These are phyloP conservation scores for Triops longicaudatus DNA, from an alignment of 1,140 invertebrate species.

Conservation along the genomic window DNA sequence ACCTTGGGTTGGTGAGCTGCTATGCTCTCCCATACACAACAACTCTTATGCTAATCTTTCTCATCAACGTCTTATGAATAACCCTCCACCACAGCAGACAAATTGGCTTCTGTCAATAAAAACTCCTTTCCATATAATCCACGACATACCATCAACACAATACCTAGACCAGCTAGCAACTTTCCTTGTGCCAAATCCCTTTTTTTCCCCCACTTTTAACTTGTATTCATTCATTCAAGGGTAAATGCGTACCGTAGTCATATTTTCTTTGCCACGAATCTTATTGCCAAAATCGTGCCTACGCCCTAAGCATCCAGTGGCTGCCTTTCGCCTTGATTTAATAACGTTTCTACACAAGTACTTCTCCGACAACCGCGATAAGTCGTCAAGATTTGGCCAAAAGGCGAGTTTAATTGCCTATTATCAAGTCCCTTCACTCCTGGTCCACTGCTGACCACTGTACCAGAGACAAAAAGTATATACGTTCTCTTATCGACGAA, in stretches of 20 bases:
- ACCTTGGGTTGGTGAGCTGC: neutral
- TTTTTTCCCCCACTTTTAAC: neutral
- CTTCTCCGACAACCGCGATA: neutral
- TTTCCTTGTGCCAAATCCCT: neutral
- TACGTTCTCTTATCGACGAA: neutral
- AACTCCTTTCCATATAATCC: conserved; percentile 12
- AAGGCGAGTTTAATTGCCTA: conserved; percentile 15
- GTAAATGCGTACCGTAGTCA: neutral
- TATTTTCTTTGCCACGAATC: neutral
- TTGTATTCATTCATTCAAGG: neutral
- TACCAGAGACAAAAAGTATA: neutral
- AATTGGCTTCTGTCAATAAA: conserved; percentile 15
- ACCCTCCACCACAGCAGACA: conserved; percentile 9
- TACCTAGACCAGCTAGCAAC: neutral
- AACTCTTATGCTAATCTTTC: conserved; percentile 11
- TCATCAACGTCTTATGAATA: conserved; percentile 15
- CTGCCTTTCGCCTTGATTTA: neutral
- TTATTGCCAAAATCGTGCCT: neutral
- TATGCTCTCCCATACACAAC: neutral
- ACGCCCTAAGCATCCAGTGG: neutral
- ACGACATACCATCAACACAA: conserved; percentile 3
- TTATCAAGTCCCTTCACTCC: neutral
- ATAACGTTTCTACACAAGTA: conserved; percentile 7
- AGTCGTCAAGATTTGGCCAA: neutral
- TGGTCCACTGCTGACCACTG: neutral